Evolutionary conservation across 2,113 vertebrate genomes (phyloP), one percentile per base, ranked within the genome.

Genomic region (Rhynchopsitta pachyrhyncha): DNA sequence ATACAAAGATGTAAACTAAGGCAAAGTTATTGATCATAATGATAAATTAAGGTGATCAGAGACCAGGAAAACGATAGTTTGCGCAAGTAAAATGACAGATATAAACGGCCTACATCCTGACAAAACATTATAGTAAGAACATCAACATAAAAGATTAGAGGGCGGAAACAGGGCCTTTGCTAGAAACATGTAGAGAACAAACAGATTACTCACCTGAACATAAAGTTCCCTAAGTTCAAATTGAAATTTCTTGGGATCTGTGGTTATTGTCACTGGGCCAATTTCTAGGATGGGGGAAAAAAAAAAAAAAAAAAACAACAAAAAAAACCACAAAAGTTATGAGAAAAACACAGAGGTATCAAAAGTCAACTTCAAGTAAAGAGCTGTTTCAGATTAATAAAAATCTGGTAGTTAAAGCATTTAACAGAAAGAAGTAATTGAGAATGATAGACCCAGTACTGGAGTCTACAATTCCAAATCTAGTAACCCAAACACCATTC

Each of bases 231-330:
- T 98, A 93, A 99, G 98, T 97, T 99, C 99, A 98, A 98, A 98
- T 1, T 99, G 99, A 98, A 99, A 99, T 98, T 99, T 99, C 98
- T 99, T 99, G 31, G 99, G 99, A 98, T 99, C 99, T 82, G 99
- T 99, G 82, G 99, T 99, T 97, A 99, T 99, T 23, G 99, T 99
- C 93, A 99, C 98, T 3, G 99, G 99, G 44, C 99, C 99, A 87
- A 99, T 99, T 98, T 99, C 99, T 99, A 98, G 63, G 96, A 98
- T 81, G 41, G 88, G 92, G 73, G 10, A 22, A 59, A 14, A 49
- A 60, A 53, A 29, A 29, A 15, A 42, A 14, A 42, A 53, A 31
- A 10, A 31, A 31, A 39, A 39, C 10, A 55, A 29, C 29, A 42
- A 42, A 42, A 42, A 55, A 33, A 11, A 33, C 19, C 20, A 33